Evolutionary conservation across 1,140 invertebrate species (phyloP), one percentile per base, ranked within the genome.

Genomic region (Lethrus apterus): DNA sequence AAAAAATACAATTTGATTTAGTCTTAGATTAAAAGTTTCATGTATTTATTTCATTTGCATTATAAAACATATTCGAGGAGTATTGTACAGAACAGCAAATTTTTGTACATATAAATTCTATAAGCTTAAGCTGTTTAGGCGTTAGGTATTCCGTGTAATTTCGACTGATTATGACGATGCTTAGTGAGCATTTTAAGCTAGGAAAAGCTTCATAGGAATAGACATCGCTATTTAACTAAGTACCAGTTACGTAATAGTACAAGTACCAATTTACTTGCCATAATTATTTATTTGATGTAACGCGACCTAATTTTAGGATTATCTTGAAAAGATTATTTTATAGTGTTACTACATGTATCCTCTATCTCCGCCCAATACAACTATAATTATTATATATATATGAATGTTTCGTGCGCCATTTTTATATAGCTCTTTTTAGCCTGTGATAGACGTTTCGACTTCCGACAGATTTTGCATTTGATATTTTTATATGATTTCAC

Each of bases 381-480:
- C 19, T 34, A 18, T 34, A 34, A 17, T 34, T 34, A 9, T 17
- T 17, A 34, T n/a, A 26, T 26, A n/a, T 8, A 15, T 17, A 11
- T 43, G 40, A 43, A 31, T 23, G 23, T 43, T 43, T 43, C 24
- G n/a, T 43, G 19, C 29, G 24, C 40, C 40, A 43, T 43, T 29
- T 43, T 31, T 29, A 29, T 42, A 34, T 48, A 51, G 54, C 57
- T 60, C 55, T 57, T 55, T 53, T 56, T 57, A 58, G 57, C 57
- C 61, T 63, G 61, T 63, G 61, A 63, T 63, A 63, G 59, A 58
- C 50, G 47, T 44, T 18, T 38, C 35, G 19, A 21, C 24, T 38
- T 38, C 7, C n/a, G n/a, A n/a, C n/a, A n/a, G n/a, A n/a, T n/a
- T n/a, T n/a, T n/a, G n/a, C n/a, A n/a, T n/a, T n/a, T n/a, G n/a